phyloP scores from a whole-genome alignment of 1,140 invertebrate genomes.

The Mylabris phalerata region DNA sequence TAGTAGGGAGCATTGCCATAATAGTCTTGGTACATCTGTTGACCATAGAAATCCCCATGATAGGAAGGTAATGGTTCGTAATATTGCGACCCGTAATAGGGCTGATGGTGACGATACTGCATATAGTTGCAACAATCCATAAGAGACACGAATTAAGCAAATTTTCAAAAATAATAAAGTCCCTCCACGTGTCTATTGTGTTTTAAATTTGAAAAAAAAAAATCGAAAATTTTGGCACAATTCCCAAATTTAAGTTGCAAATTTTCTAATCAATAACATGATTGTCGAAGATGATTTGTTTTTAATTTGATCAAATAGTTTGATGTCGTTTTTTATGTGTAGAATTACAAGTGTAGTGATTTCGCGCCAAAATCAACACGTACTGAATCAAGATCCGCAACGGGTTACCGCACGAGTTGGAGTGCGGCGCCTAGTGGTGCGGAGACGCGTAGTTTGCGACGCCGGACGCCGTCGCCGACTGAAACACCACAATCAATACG shows the following conservation, averaged over 20 bases:
- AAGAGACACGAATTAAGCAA: background rate
- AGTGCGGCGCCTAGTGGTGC: conserved; percentile 4
- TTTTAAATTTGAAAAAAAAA: background rate
- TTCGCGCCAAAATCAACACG: conserved; percentile 31
- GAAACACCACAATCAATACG: conserved; percentile 32
- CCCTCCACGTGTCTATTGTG: background rate
- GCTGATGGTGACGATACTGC: conserved; percentile 35
- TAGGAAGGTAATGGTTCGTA: conserved; percentile 27
- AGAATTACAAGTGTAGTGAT: conserved; percentile 1
- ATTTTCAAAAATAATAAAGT: background rate
- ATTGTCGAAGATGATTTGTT: background rate
- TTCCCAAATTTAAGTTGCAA: background rate
- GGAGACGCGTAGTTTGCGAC: conserved; percentile 25
- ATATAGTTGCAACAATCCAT: conserved; percentile 53
- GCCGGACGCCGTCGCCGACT: conserved; percentile 34
- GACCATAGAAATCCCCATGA: conserved; percentile 43
- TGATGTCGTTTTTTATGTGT: background rate
- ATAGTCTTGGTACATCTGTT: conserved; percentile 34
- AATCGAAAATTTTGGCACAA: background rate
- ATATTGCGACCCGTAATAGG: conserved; percentile 38
- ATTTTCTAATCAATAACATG: background rate
- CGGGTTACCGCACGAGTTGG: conserved; percentile 6
- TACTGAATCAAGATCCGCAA: conserved; percentile 4
- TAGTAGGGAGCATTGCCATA: conserved; percentile 33
- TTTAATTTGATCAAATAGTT: background rate